Conservation (phyloP, 2,113 vertebrate genomes). For the Paraplagusia blochii region DNA sequence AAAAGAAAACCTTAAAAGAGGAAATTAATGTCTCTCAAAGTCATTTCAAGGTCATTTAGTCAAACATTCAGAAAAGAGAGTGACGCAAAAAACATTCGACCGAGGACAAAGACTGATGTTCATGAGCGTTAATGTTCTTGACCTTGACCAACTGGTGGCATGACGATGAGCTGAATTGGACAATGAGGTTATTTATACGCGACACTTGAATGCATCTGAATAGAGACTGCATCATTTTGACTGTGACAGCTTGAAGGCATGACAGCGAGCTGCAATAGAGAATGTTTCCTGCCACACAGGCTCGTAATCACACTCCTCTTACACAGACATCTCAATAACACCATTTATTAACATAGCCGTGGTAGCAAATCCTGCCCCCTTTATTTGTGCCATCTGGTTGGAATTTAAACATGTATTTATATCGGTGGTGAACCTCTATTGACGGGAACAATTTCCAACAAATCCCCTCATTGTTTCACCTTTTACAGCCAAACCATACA, state of each 20-base stretch:
- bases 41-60: not conserved
- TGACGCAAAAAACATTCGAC: too few relatives aligned
- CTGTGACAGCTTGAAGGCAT: not conserved
- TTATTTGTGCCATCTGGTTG: slow-evolving; percentile 41
- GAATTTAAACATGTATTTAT: slow-evolving; percentile 27
- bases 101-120: too few relatives aligned
- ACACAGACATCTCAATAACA: slow-evolving; percentile 28
- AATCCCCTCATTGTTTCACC: slow-evolving; percentile 35
- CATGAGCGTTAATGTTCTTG: too few relatives aligned
- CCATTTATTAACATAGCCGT: slow-evolving; percentile 15
- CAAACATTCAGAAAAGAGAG: not conserved
- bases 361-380: slow-evolving; percentile 17
- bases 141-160: not conserved
- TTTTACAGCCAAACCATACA: slow-evolving; percentile 83
- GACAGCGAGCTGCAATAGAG: slow-evolving; percentile 11
- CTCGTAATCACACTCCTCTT: slow-evolving; percentile 25
- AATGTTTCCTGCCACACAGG: slow-evolving; percentile 1
- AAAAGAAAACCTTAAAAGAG: not conserved
- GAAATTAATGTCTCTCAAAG: not conserved
- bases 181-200: not conserved
- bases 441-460: slow-evolving; percentile 20
- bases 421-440: slow-evolving; percentile 18
- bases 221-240: not conserved
- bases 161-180: not conserved
- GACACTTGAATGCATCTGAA: not conserved